Conservation (phyloP, 2,888 invertebrate species). For the Oscheius sp. region DNA sequence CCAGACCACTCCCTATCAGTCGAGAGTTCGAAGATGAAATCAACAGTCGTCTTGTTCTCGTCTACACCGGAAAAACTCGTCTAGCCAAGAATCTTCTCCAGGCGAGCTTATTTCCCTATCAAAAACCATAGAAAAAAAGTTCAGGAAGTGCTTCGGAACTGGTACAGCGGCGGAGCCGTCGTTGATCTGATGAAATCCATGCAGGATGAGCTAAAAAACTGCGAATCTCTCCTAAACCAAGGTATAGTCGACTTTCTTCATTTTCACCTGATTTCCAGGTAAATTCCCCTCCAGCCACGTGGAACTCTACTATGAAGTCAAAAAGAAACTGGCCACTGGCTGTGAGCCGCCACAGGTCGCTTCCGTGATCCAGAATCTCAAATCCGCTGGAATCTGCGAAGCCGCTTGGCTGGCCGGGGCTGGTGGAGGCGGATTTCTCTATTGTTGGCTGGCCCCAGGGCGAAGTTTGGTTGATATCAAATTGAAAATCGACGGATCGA, state of each 20-base stretch:
- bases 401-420: constrained; percentile 66
- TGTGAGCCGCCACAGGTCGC: constrained; percentile 59
- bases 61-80: constrained; percentile 78
- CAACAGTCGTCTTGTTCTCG: constrained; percentile 74
- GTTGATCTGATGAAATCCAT: constrained; percentile 36
- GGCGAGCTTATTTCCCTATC: constrained; percentile 47
- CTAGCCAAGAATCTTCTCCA: constrained; percentile 78
- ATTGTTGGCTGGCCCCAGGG: constrained; percentile 49
- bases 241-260: constrained; percentile 13
- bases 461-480: constrained; percentile 31
- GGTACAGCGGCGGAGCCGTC: constrained; percentile 42
- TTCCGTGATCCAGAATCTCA: constrained; percentile 45
- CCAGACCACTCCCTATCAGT: background rate
- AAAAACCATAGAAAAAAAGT: background rate
- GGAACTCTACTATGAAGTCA: constrained; percentile 54
- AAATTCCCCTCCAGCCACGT: constrained; percentile 50
- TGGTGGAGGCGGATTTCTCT: constrained; percentile 68
- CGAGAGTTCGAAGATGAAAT: constrained; percentile 53
- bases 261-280: constrained; percentile 33
- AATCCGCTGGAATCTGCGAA: constrained; percentile 39
- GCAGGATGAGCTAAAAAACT: constrained; percentile 39
- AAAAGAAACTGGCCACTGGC: constrained; percentile 59
- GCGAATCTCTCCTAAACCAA: constrained; percentile 38
- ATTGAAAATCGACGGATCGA: background rate
- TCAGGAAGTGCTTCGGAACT: constrained; percentile 50